Evolutionary conservation across 1,140 invertebrate genomes (phyloP), one percentile per base, ranked within the genome.

Genomic region (Zaprionus tsacasi): DNA sequence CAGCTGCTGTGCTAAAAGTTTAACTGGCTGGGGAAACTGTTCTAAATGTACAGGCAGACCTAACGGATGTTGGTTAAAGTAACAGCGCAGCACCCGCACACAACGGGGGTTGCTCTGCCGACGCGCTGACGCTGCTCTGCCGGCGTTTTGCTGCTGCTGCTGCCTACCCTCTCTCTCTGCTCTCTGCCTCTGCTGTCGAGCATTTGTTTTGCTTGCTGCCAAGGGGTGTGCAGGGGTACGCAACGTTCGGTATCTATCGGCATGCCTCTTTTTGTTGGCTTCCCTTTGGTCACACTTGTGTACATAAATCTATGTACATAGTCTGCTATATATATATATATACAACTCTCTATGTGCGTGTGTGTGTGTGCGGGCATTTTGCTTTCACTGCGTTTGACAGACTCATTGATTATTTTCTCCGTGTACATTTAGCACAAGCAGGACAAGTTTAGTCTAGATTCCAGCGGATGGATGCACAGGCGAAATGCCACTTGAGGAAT

Each of bases 181-280:
- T 48, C 13, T 33, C n/a, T 15, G 21, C 35, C 43, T 21, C 21
- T 21, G 15, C 36, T 54, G 15, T 60, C 58, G n/a, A 50, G 64
- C 72, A 68, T 72, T 77, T 70, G 78, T 78, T 78, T 81, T 79
- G 74, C 40, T 77, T 70, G 48, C 50, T 60, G 76, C 55, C 43
- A 21, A 2, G 2, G 68, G 55, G 70, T 64, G 78, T 58, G 63
- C 27, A 65, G 59, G 74, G 79, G 69, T 15, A 67, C 70, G 45
- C 70, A 38, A 52, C 63, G 48, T 27, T 74, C 57, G 30, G 81
- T 85, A 74, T 89, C 85, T 79, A 89, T 89, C 86, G 85, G 85
- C 78, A 89, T 89, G 82, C 78, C 78, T 76, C 55, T 56, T 73
- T 89, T 88, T 69, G 83, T 88, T 88, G 83, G 83, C 83, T 88